Conservation (phyloP, 1,140 invertebrate genomes). For the Ruditapes philippinarum region DNA sequence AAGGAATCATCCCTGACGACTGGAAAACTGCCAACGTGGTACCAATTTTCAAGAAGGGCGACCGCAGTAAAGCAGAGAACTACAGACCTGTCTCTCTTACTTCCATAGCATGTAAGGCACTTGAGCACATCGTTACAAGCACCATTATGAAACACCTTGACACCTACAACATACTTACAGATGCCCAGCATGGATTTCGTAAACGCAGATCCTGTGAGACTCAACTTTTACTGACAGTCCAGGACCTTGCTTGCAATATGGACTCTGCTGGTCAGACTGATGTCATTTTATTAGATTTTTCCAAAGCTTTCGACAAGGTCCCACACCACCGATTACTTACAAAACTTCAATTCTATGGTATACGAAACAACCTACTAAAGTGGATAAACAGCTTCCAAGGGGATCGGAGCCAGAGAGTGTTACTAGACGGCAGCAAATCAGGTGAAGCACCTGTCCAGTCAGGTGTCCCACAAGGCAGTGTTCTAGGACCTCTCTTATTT, state of each 20-base stretch:
- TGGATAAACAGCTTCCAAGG: slow-evolving; percentile 55
- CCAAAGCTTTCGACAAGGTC: slow-evolving; percentile 7
- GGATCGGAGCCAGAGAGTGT: slow-evolving; percentile 41
- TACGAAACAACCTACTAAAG: slow-evolving; percentile 17
- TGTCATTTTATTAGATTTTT: slow-evolving; percentile 7
- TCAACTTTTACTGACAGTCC: not conserved
- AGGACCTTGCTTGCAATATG: slow-evolving; percentile 17
- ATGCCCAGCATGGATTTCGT: not conserved
- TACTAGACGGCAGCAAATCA: slow-evolving; percentile 26
- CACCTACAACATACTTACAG: not conserved
- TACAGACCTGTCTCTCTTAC: not conserved
- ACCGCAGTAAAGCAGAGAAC: not conserved
- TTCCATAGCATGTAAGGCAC: not conserved
- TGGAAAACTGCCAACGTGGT: not conserved
- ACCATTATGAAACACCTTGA: not conserved
- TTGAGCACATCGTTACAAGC: not conserved
- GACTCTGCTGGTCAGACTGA: not conserved
- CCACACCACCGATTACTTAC: not conserved
- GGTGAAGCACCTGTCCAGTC: slow-evolving; percentile 43
- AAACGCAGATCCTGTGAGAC: not conserved
- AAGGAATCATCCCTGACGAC: not conserved
- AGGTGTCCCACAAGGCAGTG: slow-evolving; percentile 61
- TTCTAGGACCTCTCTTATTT: slow-evolving; percentile 44
- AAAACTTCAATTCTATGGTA: not conserved
- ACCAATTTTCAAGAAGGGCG: not conserved